These are phyloP conservation scores for Harpegnathos saltator DNA, from an alignment of 1,140 invertebrate genomes.

Conservation along the genomic window DNA sequence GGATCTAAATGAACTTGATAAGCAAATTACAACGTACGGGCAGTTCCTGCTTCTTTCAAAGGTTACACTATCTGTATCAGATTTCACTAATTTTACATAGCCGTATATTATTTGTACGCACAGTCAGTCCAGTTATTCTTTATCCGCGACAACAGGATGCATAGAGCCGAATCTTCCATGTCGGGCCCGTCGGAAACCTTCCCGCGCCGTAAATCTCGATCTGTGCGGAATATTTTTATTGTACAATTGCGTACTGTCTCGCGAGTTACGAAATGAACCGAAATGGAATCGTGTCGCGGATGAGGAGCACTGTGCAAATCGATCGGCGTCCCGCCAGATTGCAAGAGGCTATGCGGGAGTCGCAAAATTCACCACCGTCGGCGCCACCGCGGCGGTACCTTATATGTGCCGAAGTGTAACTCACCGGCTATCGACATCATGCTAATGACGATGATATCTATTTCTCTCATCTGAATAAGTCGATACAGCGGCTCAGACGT, in stretches of 20 bases:
- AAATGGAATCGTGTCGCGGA: conserved; percentile 58
- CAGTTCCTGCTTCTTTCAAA: not conserved
- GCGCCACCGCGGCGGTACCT: conserved; percentile 65
- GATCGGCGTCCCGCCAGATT: conserved; percentile 78
- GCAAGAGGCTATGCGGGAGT: conserved; percentile 57
- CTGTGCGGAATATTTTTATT: not conserved
- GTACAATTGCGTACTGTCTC: not conserved
- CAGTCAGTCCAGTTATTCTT: too few species aligned
- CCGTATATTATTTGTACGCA: too few species aligned
- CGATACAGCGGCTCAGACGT: not conserved
- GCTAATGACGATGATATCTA: conserved; percentile 16
- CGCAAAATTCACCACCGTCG: conserved; percentile 63
- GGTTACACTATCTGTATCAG: not conserved
- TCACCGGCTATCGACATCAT: conserved; percentile 26
- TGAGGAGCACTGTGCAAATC: conserved; percentile 70
- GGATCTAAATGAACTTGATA: not conserved
- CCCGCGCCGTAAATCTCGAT: not conserved
- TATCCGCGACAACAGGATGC: not conserved
- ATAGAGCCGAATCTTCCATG: not conserved
- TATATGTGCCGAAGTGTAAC: conserved; percentile 20
- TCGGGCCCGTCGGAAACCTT: not conserved
- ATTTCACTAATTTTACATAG: conserved; percentile 4
- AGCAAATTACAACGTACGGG: not conserved
- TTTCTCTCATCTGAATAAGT: conserved; percentile 14
- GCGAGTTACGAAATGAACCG: conserved; percentile 42